Conservation (phyloP, 1,140 invertebrate species). For the Calliopsis andreniformis region DNA sequence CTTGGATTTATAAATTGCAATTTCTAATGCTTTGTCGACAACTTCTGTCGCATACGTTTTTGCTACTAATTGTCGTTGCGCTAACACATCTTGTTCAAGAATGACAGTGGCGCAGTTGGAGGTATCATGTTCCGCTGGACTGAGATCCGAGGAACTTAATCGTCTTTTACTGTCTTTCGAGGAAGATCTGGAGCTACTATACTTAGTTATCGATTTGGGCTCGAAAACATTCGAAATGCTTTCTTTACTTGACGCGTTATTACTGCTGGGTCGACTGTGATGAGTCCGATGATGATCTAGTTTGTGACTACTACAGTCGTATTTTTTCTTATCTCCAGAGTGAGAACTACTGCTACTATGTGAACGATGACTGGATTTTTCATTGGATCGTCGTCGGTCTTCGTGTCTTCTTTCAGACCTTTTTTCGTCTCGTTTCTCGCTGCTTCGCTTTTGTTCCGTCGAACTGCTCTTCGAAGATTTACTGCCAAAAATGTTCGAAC, state of each 20-base stretch:
- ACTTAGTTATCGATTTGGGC: constrained; percentile 33
- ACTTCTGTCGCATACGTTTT: constrained; percentile 78
- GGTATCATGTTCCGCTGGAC: constrained; percentile 3
- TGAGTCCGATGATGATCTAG: constrained; percentile 58
- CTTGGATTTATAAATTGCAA: constrained; percentile 80
- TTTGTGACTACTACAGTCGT: constrained; percentile 58
- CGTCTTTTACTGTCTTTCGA: constrained; percentile 57
- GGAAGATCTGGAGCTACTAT: constrained; percentile 28
- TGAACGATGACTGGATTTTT: constrained; percentile 64
- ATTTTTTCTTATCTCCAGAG: constrained; percentile 72
- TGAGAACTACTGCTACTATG: constrained; percentile 49
- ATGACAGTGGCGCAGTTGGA: neutral
- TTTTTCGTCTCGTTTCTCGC: constrained; percentile 58
- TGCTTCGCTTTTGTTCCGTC: constrained; percentile 49
- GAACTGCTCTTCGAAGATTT: constrained; percentile 50
- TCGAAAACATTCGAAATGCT: constrained; percentile 28
- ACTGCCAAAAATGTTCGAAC: constrained; percentile 37
- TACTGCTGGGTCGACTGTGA: constrained; percentile 54
- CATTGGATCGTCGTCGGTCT: constrained; percentile 64
- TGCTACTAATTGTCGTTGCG: constrained; percentile 61
- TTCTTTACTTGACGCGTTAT: constrained; percentile 46
- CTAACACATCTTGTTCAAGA: constrained; percentile 46
- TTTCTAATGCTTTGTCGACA: constrained; percentile 78
- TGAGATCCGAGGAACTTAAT: constrained; percentile 40
- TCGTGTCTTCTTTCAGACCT: constrained; percentile 58